Evolutionary conservation across 2,113 vertebrate genomes (phyloP).

Genomic region (Oryzias woworae): DNA sequence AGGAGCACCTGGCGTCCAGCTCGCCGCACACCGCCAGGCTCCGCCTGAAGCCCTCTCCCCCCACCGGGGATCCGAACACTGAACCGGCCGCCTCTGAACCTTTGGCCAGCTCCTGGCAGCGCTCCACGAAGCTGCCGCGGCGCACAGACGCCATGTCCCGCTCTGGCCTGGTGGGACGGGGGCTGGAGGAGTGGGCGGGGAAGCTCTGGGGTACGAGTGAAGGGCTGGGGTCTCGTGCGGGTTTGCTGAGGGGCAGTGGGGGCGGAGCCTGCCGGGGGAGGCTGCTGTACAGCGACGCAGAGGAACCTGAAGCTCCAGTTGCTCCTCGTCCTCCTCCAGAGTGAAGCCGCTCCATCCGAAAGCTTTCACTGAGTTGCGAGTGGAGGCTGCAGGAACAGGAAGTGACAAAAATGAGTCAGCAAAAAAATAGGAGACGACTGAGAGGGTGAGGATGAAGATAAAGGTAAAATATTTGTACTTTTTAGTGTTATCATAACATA

Average conservation of each 20-base stretch:
- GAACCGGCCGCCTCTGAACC: constrained; percentile 53
- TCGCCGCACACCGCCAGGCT: constrained; percentile 69
- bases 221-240: constrained; percentile 12
- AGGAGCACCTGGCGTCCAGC: constrained; percentile 60
- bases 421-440: too few species aligned
- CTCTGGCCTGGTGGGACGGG: constrained; percentile 21
- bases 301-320: constrained; percentile 13
- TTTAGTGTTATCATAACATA: too few species aligned
- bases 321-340: constrained; percentile 29
- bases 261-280: constrained; percentile 67
- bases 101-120: constrained; percentile 86
- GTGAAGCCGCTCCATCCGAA: constrained; percentile 44
- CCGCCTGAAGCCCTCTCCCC: constrained; percentile 53
- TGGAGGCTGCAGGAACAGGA: constrained; percentile 67
- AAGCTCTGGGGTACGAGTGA: constrained; percentile 10
- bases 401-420: neutral
- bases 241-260: constrained; percentile 40
- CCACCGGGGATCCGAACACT: constrained; percentile 14
- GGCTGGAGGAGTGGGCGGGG: constrained; percentile 44
- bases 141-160: constrained; percentile 43
- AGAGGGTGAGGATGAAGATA: rapidly evolving
- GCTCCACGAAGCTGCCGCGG: constrained; percentile 84
- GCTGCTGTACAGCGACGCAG: constrained; percentile 50
- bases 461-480: too few species aligned
- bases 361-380: constrained; percentile 66